Evolutionary conservation across 2,797 vertebrate genomes (phyloP), one percentile per base, ranked within the genome.

Genomic region (Urophycis tenuis): DNA sequence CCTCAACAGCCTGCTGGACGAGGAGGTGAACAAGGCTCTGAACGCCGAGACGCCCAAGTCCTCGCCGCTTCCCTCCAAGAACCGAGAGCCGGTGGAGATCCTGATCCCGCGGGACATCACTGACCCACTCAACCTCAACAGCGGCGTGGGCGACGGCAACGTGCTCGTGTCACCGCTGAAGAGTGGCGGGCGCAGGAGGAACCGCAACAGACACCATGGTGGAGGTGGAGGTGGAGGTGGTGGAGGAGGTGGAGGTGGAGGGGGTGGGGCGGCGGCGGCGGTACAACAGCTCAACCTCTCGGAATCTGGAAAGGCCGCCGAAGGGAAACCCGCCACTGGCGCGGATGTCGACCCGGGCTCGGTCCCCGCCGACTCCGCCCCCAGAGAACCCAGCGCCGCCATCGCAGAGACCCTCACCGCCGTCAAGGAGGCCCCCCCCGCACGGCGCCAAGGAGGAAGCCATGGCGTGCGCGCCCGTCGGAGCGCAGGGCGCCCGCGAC

Each of bases 21-120:
- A 98, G 87, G 96, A 98, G 81, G 96, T 97, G 78, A 98, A 95
- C 92, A 91, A 81, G 70, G 94, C 95, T 0, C 93, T 97, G 67
- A 98, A 98, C 5, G 96, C 96, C 0, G 95, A 96, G 90, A 98
- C 96, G 0, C 96, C 96, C n/a, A 96, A 97, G 78, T 97, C 95
- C 1, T 98, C 96, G 0, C 96, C 96, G 0, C 91, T 98, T 77
- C 96, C 96, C 0, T 90, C 93, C 15, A 94, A 95, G 80, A 93
- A 88, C 81, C 89, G 92, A 64, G 94, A 97, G 81, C 96, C 96
- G 0, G 96, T 98, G 8, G 96, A 98, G 90, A 98, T 98, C 80
- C 92, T 98, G 74, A 96, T 98, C 79, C 96, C 96, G 14, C 92
- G 95, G 78, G 96, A 98, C 89, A 96, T 98, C 86, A 97, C 95